Conservation (phyloP, 2,888 invertebrate genomes). For the Orthonychiurus folsomi region DNA sequence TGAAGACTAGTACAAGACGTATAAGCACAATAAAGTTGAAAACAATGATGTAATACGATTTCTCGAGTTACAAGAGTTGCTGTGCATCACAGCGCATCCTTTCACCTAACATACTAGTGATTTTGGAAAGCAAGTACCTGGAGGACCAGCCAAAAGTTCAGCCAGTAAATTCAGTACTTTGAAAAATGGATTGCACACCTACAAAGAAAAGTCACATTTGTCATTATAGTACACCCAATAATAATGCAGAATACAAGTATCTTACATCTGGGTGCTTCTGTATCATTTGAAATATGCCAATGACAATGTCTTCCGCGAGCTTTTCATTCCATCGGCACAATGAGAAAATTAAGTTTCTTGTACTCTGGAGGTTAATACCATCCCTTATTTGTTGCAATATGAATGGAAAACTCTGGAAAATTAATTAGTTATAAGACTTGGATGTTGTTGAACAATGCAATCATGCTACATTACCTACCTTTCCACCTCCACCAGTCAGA, state of each 20-base stretch:
- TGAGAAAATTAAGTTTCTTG: constrained; percentile 81
- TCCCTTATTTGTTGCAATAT: constrained; percentile 90
- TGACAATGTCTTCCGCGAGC: constrained; percentile 76
- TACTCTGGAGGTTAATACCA: constrained; percentile 82
- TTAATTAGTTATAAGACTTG: constrained; percentile 5
- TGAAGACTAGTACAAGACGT: too few relatives aligned
- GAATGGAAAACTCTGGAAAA: constrained; percentile 73
- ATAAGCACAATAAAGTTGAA: too few relatives aligned
- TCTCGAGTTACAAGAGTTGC: too few relatives aligned
- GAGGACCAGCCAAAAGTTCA: constrained; percentile 63
- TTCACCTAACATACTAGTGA: too few relatives aligned
- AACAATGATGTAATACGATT: too few relatives aligned
- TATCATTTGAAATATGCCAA: constrained; percentile 83
- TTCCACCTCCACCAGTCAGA: constrained; percentile 66
- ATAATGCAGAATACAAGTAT: constrained; percentile 1
- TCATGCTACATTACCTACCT: constrained; percentile 49
- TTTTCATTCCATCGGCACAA: constrained; percentile 84
- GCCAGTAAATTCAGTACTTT: constrained; percentile 79
- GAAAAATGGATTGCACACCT: constrained; percentile 83
- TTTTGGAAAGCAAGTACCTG: too few relatives aligned
- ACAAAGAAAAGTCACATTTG: constrained; percentile 39
- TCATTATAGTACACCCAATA: not conserved
- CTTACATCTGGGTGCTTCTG: constrained; percentile 76
- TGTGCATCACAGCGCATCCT: too few relatives aligned
- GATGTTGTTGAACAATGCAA: constrained; percentile 3